Base-by-base conservation (phyloP, 1,140 invertebrate genomes). In the Sipha flava region DNA sequence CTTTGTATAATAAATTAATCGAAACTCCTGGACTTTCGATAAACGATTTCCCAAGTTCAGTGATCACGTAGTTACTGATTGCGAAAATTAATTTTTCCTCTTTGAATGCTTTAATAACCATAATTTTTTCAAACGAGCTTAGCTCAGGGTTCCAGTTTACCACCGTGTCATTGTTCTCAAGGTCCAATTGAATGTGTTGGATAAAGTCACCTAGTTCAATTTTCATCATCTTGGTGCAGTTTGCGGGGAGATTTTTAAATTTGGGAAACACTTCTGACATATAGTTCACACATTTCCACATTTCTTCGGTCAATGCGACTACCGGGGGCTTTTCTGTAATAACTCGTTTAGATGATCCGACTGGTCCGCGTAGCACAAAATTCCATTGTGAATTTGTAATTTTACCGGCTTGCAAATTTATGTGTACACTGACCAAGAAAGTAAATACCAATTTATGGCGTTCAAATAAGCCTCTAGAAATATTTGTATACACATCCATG, bases 401-500 rank as follows among this genome's bases (percentile, higher is more conserved):
- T 6, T 85, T 80, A 0, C 86, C 86, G 1, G 86, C 86, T 81
- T 93, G 88, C 43, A 90, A 88, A 83, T 91, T 88, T 81, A 96
- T 91, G 5, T 92, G 91, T 23, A 90, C 86, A 82, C 93, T 93
- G 10, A 95, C 85, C 86, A 96, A 89, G 82, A 96, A 94, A 83
- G 92, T 93, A 84, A 92, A 96, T 34, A 97, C 90, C 0, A 97
- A 87, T 87, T 97, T 97, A 85, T 98, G 94, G 82, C 92, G 91
- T 85, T 97, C 95, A 86, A 97, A 97, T 6, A 97, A 86, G 0
- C 91, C 91, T 64, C 52, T 77, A 26, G 52, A 77, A 57, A 77
- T 23, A 59, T 59, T 77, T 43, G 14, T 77, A 29, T 77, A 77
- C n/a, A 59, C 14, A 29, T 52, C 73, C 37, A 12, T 29, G 0